Conservation (phyloP, 2,888 invertebrate species). For the Phaonia tiefii region DNA sequence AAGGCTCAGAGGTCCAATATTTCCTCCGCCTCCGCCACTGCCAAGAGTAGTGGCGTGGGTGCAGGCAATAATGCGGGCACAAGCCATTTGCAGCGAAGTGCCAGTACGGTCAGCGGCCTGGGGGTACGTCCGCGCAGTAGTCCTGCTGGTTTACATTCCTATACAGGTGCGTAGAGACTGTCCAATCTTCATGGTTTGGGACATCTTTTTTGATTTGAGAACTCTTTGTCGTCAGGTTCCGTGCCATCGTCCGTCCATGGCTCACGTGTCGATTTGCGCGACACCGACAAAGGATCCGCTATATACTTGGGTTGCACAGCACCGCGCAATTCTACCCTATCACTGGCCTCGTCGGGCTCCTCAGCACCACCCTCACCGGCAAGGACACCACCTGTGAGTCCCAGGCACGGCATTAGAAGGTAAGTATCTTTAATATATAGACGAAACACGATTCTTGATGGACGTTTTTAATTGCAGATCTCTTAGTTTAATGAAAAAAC, state of each 20-base stretch:
- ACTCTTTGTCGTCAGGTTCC: slow-evolving; percentile 81
- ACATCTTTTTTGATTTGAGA: slow-evolving; percentile 37
- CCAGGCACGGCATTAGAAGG: slow-evolving; percentile 84
- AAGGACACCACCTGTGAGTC: slow-evolving; percentile 88
- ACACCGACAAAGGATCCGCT: slow-evolving; percentile 83
- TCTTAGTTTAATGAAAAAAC: slow-evolving; percentile 74
- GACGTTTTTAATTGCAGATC: slow-evolving; percentile 72
- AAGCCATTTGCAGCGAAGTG: slow-evolving; percentile 76
- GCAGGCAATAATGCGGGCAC: slow-evolving; percentile 52
- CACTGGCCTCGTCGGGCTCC: slow-evolving; percentile 82
- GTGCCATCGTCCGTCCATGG: slow-evolving; percentile 88
- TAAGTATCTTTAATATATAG: slow-evolving; percentile 55
- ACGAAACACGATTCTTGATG: no score
- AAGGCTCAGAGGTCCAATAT: slow-evolving; percentile 49
- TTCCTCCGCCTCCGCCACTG: not conserved
- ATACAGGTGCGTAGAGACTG: slow-evolving; percentile 83
- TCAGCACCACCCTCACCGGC: slow-evolving; percentile 90
- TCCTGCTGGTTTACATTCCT: slow-evolving; percentile 89
- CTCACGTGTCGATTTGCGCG: slow-evolving; percentile 86
- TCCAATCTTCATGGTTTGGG: slow-evolving; percentile 38
- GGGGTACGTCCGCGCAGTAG: slow-evolving; percentile 87
- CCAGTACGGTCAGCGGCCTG: slow-evolving; percentile 79
- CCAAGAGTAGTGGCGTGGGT: slow-evolving; percentile 29
- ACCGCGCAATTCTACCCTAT: slow-evolving; percentile 76
- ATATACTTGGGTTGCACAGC: slow-evolving; percentile 83